Base-by-base conservation (phyloP, 2,888 invertebrate genomes). In the Panopea generosa region DNA sequence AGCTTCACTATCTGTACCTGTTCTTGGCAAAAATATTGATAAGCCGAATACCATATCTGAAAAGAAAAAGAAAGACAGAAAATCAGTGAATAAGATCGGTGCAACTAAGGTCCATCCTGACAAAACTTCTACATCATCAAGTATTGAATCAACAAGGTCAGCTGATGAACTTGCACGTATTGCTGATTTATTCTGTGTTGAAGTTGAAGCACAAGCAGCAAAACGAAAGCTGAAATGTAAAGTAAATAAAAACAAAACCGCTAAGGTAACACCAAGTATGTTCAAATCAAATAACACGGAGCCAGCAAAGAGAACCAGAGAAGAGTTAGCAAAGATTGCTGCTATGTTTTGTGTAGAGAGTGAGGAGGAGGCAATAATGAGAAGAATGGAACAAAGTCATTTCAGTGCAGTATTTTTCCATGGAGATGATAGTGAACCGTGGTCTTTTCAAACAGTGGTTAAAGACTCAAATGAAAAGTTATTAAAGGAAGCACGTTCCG, bases 281-380 rank as follows among this genome's bases (percentile, higher is more conserved):
- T 43, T 26, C 1, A 59, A 6, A n/a, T 43, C 26, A 26, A 20
- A 45, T 45, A 45, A 16, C 14, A 45, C 45, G 29, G 2, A 26
- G 11, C 20, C 1, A 7, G 45, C 14, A 59, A 26, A n/a, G 16
- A 20, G 20, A 11, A 59, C 43, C 2, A 9, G 11, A 1, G 26
- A 20, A n/a, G 14, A 59, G 14, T 18, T 59, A 6, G 43, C 16
- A 1, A 14, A 26, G n/a, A 1, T 59, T 2, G 59, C 59, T 0
- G 45, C 59, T 3, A 59, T 59, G 43, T 59, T 59, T 45, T 59
- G 59, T 43, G 59, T 59, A 9, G 59, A 59, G 45, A 45, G n/a
- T 11, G 22, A 43, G 22, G 20, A 38, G 11, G 20, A 56, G 14
- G 56, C 56, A n/a, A 38, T n/a, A n/a, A 22, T 38, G 18, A 56